These are phyloP conservation scores for Phymastichus coffea DNA, from an alignment of 1,140 invertebrate species.

Conservation along the genomic window DNA sequence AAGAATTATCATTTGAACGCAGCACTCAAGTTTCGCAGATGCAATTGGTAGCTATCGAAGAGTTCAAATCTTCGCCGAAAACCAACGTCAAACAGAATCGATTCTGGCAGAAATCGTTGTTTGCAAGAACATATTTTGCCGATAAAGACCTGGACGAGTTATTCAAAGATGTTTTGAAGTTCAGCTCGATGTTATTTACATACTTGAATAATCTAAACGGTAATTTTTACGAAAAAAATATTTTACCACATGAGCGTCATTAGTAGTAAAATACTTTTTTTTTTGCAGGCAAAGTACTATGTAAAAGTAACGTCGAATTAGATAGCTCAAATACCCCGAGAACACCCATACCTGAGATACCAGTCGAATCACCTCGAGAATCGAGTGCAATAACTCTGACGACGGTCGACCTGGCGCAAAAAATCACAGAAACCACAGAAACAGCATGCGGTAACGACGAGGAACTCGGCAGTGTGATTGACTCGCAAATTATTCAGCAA, in stretches of 20 bases:
- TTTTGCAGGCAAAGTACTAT: too few species aligned
- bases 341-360: too few species aligned
- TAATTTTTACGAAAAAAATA: slow-evolving; percentile 28
- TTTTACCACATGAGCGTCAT: neutral
- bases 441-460: neutral
- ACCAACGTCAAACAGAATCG: neutral
- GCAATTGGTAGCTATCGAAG: slow-evolving; percentile 41
- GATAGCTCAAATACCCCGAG: neutral
- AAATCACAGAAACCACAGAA: neutral
- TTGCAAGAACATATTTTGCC: slow-evolving; percentile 43
- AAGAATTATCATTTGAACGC: slow-evolving; percentile 45
- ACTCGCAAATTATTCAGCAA: slow-evolving; percentile 31
- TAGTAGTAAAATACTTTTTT: neutral
- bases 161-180: slow-evolving; percentile 37
- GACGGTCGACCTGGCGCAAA: neutral
- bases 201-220: slow-evolving; percentile 42
- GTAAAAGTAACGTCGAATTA: too few species aligned
- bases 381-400: too few species aligned
- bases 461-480: neutral
- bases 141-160: slow-evolving; percentile 41
- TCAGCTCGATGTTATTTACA: slow-evolving; percentile 37
- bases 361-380: too few species aligned
- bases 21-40: slow-evolving; percentile 39
- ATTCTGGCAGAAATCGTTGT: slow-evolving; percentile 38
- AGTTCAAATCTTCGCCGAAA: slow-evolving; percentile 28